These are phyloP conservation scores for Cryptus viduatorius DNA, from an alignment of 2,888 invertebrate species.

Conservation along the genomic window DNA sequence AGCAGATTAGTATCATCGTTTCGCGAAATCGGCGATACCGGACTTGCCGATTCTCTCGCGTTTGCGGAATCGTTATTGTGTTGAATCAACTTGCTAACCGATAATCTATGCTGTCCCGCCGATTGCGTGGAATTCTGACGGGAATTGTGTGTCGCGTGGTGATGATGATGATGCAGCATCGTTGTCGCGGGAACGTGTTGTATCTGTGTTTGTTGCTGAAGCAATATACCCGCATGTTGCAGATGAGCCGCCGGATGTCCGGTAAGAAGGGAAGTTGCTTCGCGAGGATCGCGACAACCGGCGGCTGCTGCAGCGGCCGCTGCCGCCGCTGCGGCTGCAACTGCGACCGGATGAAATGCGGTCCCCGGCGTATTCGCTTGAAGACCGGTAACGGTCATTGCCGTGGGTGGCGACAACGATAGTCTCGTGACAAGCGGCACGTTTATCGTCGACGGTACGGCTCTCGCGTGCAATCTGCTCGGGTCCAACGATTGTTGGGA, in stretches of 20 bases:
- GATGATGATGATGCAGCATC: slow-evolving; percentile 71
- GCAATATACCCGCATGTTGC: slow-evolving; percentile 73
- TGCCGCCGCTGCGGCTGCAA: slow-evolving; percentile 55
- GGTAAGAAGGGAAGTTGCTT: slow-evolving; percentile 72
- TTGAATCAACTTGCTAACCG: slow-evolving; percentile 80
- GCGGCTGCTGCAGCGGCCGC: slow-evolving; percentile 48
- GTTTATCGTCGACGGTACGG: slow-evolving; percentile 77
- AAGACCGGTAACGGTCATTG: slow-evolving; percentile 79
- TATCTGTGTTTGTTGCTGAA: slow-evolving; percentile 76
- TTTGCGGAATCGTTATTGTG: slow-evolving; percentile 57
- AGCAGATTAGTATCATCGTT: slow-evolving; percentile 66
- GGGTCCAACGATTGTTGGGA: slow-evolving; percentile 72
- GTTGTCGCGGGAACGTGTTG: slow-evolving; percentile 78
- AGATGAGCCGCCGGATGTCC: slow-evolving; percentile 76
- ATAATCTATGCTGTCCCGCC: slow-evolving; percentile 77
- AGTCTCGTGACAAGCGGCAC: slow-evolving; percentile 81
- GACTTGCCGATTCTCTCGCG: slow-evolving; percentile 74
- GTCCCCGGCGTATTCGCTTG: slow-evolving; percentile 77
- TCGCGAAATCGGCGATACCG: slow-evolving; percentile 74
- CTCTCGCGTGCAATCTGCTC: slow-evolving; percentile 76
- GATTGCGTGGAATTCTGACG: slow-evolving; percentile 51
- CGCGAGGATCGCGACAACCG: slow-evolving; percentile 75
- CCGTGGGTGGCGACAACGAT: slow-evolving; percentile 84
- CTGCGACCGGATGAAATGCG: slow-evolving; percentile 77
- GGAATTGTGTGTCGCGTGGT: slow-evolving; percentile 49